phyloP scores from a whole-genome alignment of 2,888 invertebrate genomes.

The Seira sanloemensis region DNA sequence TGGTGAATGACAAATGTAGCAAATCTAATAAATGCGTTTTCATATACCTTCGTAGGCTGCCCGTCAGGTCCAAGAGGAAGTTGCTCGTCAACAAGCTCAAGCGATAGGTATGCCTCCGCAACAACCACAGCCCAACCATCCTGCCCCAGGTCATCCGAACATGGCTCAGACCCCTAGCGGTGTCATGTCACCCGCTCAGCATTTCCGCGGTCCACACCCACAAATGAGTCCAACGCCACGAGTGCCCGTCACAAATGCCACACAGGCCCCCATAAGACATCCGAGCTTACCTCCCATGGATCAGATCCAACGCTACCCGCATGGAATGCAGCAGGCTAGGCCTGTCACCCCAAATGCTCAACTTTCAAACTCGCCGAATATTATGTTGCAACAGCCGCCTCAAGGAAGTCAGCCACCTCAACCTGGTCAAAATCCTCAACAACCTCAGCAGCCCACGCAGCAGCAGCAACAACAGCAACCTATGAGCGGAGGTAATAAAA shows the following conservation, averaged over 20 bases:
- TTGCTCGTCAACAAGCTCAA: constrained; percentile 88
- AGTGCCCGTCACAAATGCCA: constrained; percentile 52
- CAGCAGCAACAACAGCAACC: constrained; percentile 52
- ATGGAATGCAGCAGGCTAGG: constrained; percentile 76
- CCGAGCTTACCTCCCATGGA: constrained; percentile 75
- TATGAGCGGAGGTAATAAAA: constrained; percentile 40
- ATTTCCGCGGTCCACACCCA: constrained; percentile 69
- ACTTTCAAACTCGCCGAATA: constrained; percentile 47
- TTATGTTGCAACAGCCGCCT: constrained; percentile 67
- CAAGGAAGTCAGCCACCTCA: constrained; percentile 57
- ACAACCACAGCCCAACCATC: constrained; percentile 71
- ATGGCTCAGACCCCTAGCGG: constrained; percentile 77
- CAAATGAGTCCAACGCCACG: constrained; percentile 71
- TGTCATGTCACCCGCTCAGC: constrained; percentile 71
- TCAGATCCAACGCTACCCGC: constrained; percentile 76
- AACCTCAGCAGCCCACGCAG: constrained; percentile 50
- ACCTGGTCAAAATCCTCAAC: constrained; percentile 56
- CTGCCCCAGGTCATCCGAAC: constrained; percentile 77
- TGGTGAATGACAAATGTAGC: neutral
- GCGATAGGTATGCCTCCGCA: constrained; percentile 79
- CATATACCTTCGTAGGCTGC: constrained; percentile 67
- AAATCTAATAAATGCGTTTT: constrained; percentile 8
- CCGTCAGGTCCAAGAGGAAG: constrained; percentile 88
- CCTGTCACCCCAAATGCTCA: constrained; percentile 69
- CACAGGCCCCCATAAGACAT: constrained; percentile 65